These are phyloP conservation scores for Trichacis sp. DNA, from an alignment of 2,888 invertebrate species.

Conservation along the genomic window DNA sequence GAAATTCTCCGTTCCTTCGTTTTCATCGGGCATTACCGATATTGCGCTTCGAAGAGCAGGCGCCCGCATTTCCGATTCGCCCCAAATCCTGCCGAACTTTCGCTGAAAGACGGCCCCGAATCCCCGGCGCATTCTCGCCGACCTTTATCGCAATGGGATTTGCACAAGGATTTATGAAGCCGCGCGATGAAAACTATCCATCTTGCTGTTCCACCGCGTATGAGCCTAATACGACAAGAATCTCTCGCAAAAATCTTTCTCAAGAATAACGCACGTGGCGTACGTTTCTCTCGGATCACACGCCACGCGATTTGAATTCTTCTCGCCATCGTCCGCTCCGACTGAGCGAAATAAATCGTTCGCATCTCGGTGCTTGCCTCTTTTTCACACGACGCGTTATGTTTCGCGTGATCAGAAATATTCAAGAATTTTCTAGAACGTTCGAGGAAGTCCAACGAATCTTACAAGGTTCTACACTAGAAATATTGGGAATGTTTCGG, in stretches of 20 bases:
- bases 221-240: constrained; percentile 39
- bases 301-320: constrained; percentile 35
- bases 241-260: constrained; percentile 18
- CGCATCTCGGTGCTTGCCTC: constrained; percentile 5
- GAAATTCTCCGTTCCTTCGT: constrained; percentile 19
- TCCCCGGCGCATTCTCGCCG: constrained; percentile 12
- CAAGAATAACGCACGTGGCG: constrained; percentile 29
- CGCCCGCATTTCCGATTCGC: constrained; percentile 29
- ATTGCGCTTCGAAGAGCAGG: constrained; percentile 12
- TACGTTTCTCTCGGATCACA: constrained; percentile 26
- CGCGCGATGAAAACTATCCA: constrained; percentile 58
- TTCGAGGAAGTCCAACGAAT: no score
- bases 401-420: background rate
- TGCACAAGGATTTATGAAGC: constrained; percentile 56
- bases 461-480: no score
- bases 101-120: constrained; percentile 1
- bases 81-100: constrained; percentile 17
- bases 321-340: constrained; percentile 11
- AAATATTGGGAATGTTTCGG: no score
- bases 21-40: constrained; percentile 26
- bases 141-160: constrained; percentile 47
- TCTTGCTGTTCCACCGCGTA: constrained; percentile 46
- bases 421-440: no score
- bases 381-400: constrained; percentile 21
- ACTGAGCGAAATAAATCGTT: constrained; percentile 31